Evolutionary conservation across 2,797 vertebrate species (phyloP), one percentile per base, ranked within the genome.

Genomic region (Gymnothorax javanicus): DNA sequence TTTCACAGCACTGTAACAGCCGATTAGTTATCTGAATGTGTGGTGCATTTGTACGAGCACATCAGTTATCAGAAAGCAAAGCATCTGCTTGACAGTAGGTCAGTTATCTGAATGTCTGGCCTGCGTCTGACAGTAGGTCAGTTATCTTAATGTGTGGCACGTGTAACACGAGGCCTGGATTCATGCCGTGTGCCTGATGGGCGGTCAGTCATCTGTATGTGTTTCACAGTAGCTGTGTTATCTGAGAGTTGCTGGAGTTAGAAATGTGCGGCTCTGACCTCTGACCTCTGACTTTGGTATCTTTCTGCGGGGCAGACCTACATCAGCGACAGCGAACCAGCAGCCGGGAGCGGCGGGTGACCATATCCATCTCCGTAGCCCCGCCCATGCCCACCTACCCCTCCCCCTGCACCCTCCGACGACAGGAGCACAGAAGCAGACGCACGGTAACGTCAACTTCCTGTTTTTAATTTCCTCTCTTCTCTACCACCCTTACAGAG

Each of bases 381-480:
- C 98, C 98, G 1, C 97, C 98, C 0, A 97, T 99, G 96, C 98
- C 97, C 71, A 95, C 96, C 87, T 98, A 97, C 91, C 98, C 98
- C 54, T 97, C 97, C 77, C 95, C 96, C 69, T 95, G 96, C 93
- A 96, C 94, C 92, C 96, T 98, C 91, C 97, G 97, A 92, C 94
- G 94, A 83, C 96, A 96, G 4, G 96, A 97, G 79, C 96, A 97
- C 91, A 97, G 97, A 91, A 97, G 97, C 91, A 95, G 96, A 23
- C 95, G 96, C 92, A 95, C 96, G 94, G 98, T 99, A 95, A 97
- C 96, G 13, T 3, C 33, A 50, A 15, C 17, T 77, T 6, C 13
- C 13, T 52, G 15, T 1, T 77, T 7, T 50, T 50, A 15, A 13
- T 50, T 7, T 3, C 73, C 33, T n/a, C 1, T 6, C 73, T 4